These are phyloP conservation scores for Oscheius sp. DNA, from an alignment of 2,888 invertebrate genomes.

Conservation along the genomic window DNA sequence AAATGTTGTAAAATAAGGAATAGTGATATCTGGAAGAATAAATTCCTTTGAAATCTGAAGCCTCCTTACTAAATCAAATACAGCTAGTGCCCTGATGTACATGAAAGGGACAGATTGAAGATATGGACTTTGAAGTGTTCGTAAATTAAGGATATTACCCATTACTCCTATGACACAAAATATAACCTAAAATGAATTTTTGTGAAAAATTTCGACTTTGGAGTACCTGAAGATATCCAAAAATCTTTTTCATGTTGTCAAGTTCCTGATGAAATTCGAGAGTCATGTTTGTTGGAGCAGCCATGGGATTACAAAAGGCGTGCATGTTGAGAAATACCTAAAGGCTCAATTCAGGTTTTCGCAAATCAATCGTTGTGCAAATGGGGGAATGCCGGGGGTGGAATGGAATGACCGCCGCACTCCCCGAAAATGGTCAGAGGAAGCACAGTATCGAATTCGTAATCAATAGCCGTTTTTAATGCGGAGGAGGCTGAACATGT, in stretches of 20 bases:
- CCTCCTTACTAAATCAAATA: constrained; percentile 77
- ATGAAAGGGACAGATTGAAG: constrained; percentile 84
- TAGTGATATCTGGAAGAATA: constrained; percentile 15
- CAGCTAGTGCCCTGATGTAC: constrained; percentile 81
- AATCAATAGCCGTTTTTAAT: constrained; percentile 25
- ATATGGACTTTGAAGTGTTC: constrained; percentile 81
- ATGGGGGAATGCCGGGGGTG: neutral
- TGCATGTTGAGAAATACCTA: constrained; percentile 31
- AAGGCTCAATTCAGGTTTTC: neutral
- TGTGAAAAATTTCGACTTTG: neutral
- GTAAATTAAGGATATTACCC: constrained; percentile 82
- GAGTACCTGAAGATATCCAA: constrained; percentile 12
- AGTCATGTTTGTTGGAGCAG: constrained; percentile 15
- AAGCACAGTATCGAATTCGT: neutral
- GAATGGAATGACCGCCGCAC: neutral
- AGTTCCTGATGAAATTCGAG: constrained; percentile 15
- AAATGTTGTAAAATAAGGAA: constrained; percentile 34
- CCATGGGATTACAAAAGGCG: constrained; percentile 26
- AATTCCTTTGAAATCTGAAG: neutral
- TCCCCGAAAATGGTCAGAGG: neutral
- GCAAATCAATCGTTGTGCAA: neutral
- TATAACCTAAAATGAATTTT: constrained; percentile 39
- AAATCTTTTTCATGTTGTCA: constrained; percentile 20
- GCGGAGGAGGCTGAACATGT: constrained; percentile 29
- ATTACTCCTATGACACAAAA: constrained; percentile 73